A percentile compares a stretch with the other conserved stretches of the same genome.
phyloP scores from a whole-genome alignment of 2,888 invertebrate species.

The Chrysolina haemoptera region DNA sequence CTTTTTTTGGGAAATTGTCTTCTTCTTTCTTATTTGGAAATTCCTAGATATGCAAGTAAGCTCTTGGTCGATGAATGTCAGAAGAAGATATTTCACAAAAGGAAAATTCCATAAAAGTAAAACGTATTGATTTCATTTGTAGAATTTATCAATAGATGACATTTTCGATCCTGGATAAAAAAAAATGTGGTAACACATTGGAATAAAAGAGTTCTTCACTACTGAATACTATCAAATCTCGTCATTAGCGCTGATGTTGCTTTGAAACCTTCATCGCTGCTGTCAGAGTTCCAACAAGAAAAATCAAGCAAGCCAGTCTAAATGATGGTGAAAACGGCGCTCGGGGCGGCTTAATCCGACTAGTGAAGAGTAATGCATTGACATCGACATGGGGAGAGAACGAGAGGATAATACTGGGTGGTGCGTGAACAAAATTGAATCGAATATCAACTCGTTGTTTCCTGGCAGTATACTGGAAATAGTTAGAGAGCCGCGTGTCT shows the following conservation, averaged over 20 bases:
- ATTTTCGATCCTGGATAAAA: not conserved
- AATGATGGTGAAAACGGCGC: conserved; percentile 52
- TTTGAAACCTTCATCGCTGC: conserved; percentile 10
- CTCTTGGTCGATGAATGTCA: too few relatives aligned
- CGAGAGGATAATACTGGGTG: conserved; percentile 12
- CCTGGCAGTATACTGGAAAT: too few relatives aligned
- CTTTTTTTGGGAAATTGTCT: too few relatives aligned
- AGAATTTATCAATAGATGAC: not conserved
- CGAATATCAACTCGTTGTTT: not conserved
- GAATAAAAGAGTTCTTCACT: not conserved
- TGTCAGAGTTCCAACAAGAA: conserved; percentile 22
- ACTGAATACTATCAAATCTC: not conserved
- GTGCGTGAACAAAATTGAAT: not conserved
- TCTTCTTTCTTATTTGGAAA: too few relatives aligned
- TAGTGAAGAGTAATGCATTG: conserved; percentile 57
- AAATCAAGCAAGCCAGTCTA: conserved; percentile 37
- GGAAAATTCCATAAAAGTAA: too few relatives aligned
- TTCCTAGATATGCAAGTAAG: too few relatives aligned
- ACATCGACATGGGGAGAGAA: conserved; percentile 42
- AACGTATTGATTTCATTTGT: not conserved
- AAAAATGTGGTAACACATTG: not conserved
- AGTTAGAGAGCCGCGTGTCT: too few relatives aligned
- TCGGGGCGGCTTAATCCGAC: conserved; percentile 50
- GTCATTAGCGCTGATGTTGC: conserved; percentile 23
- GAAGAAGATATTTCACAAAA: too few relatives aligned